phyloP scores from a whole-genome alignment of 2,113 vertebrate genomes.

The Lynx canadensis region DNA sequence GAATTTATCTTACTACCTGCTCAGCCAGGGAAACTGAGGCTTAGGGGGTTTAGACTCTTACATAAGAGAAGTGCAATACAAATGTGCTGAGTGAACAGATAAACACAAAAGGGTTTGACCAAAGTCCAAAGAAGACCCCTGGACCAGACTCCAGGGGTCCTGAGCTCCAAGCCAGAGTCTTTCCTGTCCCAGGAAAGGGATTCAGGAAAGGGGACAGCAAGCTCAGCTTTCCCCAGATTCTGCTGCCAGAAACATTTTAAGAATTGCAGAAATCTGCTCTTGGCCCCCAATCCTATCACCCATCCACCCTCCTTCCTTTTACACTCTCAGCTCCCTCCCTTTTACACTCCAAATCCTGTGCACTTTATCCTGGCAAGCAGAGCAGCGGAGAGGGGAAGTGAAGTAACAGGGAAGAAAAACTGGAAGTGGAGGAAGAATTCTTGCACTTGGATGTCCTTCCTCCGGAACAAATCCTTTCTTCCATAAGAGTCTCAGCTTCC shows the following conservation, averaged over 20 bases:
- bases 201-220: background rate
- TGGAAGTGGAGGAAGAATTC: slow-evolving; percentile 44
- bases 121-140: slow-evolving; percentile 10
- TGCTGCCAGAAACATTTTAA: slow-evolving; percentile 39
- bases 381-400: slow-evolving; percentile 36
- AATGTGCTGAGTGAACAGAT: background rate
- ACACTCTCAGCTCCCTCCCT: slow-evolving; percentile 53
- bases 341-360: slow-evolving; percentile 54
- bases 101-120: slow-evolving; percentile 3
- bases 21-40: slow-evolving; percentile 19
- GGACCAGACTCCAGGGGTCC: background rate
- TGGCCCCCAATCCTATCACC: slow-evolving; percentile 61
- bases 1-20: background rate
- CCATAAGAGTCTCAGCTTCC: background rate
- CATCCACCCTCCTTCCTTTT: slow-evolving; percentile 62
- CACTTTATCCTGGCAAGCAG: slow-evolving; percentile 53
- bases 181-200: background rate
- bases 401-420: background rate
- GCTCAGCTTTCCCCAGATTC: slow-evolving; percentile 37
- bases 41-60: background rate
- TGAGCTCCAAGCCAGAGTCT: background rate
- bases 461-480: slow-evolving; percentile 2
- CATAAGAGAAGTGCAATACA: slow-evolving; percentile 30
- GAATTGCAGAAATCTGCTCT: slow-evolving; percentile 65
- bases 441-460: slow-evolving; percentile 19